Evolutionary conservation across 2,797 vertebrate species (phyloP).

Genomic region (Sternarchorhynchus goeldii): DNA sequence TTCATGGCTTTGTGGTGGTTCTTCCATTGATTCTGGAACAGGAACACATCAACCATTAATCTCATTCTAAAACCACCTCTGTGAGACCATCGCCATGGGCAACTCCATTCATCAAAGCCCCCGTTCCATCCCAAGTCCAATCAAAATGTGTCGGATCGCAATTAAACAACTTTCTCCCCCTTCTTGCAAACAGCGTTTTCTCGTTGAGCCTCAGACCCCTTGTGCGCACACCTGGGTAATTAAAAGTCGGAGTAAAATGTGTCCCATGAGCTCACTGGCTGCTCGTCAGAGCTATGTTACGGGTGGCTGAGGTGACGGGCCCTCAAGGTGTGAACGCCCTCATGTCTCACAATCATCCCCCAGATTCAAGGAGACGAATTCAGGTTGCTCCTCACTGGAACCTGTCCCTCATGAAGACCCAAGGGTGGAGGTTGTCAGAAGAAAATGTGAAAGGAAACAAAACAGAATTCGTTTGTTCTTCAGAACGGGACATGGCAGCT

Average conservation of each 20-base stretch:
- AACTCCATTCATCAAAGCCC: slow-evolving; percentile 44
- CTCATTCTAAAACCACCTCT: slow-evolving; percentile 46
- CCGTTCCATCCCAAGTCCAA: slow-evolving; percentile 24
- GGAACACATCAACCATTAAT: slow-evolving; percentile 48
- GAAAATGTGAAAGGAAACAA: slow-evolving; percentile 4
- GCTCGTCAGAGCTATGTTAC: slow-evolving; percentile 21
- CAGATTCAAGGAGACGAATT: slow-evolving; percentile 48
- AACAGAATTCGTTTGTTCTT: background rate
- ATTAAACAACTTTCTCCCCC: slow-evolving; percentile 34
- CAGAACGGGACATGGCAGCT: background rate
- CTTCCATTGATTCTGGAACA: slow-evolving; percentile 27
- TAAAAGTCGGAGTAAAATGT: slow-evolving; percentile 32
- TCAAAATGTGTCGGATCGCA: slow-evolving; percentile 19
- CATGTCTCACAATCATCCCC: background rate
- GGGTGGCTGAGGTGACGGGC: slow-evolving; percentile 18
- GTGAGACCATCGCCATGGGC: slow-evolving; percentile 36
- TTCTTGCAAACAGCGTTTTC: background rate
- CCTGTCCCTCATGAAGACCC: background rate
- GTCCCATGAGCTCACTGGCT: background rate
- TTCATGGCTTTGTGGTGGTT: slow-evolving; percentile 1
- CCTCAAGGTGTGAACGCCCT: slow-evolving; percentile 53
- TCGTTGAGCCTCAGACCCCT: slow-evolving; percentile 17
- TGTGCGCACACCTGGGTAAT: slow-evolving; percentile 36
- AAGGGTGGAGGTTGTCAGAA: slow-evolving; percentile 18
- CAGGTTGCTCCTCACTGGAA: slow-evolving; percentile 42